Evolutionary conservation across 2,797 vertebrate species (phyloP).

Genomic region (Phataginus tetradactyla): DNA sequence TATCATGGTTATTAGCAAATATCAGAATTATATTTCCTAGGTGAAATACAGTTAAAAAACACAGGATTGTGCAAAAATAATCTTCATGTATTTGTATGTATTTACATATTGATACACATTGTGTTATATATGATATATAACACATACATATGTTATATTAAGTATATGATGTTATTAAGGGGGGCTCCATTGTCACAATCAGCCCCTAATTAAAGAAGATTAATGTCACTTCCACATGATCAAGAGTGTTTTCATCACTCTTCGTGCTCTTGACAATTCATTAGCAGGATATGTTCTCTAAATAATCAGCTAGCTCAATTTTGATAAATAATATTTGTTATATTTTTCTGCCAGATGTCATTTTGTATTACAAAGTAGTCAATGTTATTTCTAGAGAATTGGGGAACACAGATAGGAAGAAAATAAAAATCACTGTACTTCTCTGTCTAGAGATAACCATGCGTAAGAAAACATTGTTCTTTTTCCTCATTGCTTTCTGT

Average conservation of each 20-base stretch:
- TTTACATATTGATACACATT: background rate
- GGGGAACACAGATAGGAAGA: background rate
- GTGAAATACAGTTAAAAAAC: background rate
- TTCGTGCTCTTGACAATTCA: background rate
- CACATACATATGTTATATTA: background rate
- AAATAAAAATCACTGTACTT: background rate
- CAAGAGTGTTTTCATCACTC: background rate
- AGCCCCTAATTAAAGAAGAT: background rate
- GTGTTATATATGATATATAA: background rate
- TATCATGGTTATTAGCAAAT: background rate
- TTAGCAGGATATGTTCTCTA: background rate
- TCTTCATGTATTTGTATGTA: background rate
- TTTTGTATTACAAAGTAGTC: background rate
- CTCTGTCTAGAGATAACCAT: background rate
- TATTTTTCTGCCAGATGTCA: background rate
- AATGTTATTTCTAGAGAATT: background rate
- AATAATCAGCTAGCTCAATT: background rate
- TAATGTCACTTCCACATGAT: background rate
- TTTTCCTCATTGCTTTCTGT: background rate
- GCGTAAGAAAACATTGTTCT: background rate
- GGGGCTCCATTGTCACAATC: background rate
- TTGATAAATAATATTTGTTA: background rate
- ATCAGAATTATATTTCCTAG: background rate
- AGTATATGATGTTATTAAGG: background rate
- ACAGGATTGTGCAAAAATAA: background rate